Percentiles rank a stretch among this genome's conserved stretches.
These are phyloP conservation scores for Drosophila serrata DNA, from an alignment of 1,140 invertebrate species.

Conservation along the genomic window DNA sequence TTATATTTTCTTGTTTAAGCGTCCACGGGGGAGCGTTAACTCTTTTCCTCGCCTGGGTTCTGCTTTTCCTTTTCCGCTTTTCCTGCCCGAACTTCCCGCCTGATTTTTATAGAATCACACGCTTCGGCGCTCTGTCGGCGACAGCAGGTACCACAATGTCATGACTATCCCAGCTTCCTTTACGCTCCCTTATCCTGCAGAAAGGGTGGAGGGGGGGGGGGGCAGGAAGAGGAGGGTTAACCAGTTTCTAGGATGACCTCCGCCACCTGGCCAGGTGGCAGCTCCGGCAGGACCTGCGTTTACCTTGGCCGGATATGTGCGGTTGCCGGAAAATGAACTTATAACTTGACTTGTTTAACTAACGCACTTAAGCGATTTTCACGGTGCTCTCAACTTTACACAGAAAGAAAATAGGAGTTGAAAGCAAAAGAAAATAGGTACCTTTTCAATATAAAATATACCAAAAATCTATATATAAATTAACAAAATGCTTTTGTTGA, in stretches of 20 bases:
- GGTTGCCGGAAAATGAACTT: slow-evolving; percentile 82
- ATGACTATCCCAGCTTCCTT: neutral
- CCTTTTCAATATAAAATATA: fast-evolving
- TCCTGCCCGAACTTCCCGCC: slow-evolving; percentile 31
- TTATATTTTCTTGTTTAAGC: slow-evolving; percentile 43
- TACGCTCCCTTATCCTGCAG: neutral
- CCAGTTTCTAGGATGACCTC: slow-evolving; percentile 6
- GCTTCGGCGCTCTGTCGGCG: slow-evolving; percentile 61
- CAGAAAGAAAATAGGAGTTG: neutral
- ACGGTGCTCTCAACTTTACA: slow-evolving; percentile 25
- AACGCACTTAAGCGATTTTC: slow-evolving; percentile 82
- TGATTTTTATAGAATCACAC: slow-evolving; percentile 80
- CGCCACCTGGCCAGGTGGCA: neutral
- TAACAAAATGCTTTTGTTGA: neutral
- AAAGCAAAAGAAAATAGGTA: neutral
- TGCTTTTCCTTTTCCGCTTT: slow-evolving; percentile 34
- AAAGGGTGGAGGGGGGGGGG: neutral
- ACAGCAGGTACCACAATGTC: slow-evolving; percentile 42
- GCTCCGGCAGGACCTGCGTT: slow-evolving; percentile 39
- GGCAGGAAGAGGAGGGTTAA: neutral
- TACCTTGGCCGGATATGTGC: slow-evolving; percentile 75
- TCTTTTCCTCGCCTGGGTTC: slow-evolving; percentile 36
- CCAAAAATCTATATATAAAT: too few species aligned
- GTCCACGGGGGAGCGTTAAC: slow-evolving; percentile 71
- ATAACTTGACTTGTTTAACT: slow-evolving; percentile 83